These are phyloP conservation scores for Cathartes aura DNA, from an alignment of 2,113 vertebrate genomes.

Conservation along the genomic window DNA sequence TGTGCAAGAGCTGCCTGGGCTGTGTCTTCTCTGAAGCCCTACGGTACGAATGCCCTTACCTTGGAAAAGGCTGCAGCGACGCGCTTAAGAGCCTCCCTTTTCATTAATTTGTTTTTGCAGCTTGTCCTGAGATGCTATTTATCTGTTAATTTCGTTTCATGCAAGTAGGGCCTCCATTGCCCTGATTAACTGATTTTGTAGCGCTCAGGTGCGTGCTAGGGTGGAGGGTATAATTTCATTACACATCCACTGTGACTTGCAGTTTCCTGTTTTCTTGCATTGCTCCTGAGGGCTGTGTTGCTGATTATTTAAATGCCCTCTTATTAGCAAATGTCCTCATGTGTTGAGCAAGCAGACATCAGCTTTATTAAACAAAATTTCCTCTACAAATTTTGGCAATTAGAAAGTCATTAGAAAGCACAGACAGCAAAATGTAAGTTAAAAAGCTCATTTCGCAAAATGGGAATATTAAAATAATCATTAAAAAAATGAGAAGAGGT, in stretches of 20 bases:
- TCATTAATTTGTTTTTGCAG: not conserved
- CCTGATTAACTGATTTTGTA: not conserved
- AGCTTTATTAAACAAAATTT: not conserved
- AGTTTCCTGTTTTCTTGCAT: not conserved
- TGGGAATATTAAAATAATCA: not conserved
- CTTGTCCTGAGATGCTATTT: not conserved
- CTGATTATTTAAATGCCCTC: not conserved
- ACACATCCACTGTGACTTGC: not conserved
- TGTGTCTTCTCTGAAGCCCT: not conserved
- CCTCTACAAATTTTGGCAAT: not conserved
- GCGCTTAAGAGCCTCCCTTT: not conserved
- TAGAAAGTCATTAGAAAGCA: not conserved
- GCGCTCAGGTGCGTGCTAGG: not conserved
- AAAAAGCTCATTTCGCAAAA: not conserved
- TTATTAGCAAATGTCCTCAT: not conserved
- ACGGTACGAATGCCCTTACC: not conserved
- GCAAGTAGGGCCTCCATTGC: not conserved
- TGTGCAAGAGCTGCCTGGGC: not conserved
- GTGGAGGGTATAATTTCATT: not conserved
- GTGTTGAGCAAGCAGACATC: not conserved
- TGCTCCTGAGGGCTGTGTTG: not conserved
- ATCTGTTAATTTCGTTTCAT: not conserved
- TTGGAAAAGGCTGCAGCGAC: not conserved
- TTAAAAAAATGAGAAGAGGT: not conserved
- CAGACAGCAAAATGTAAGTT: not conserved